phyloP scores from a whole-genome alignment of 2,797 vertebrate genomes.

The Urosaurus nigricauda region DNA sequence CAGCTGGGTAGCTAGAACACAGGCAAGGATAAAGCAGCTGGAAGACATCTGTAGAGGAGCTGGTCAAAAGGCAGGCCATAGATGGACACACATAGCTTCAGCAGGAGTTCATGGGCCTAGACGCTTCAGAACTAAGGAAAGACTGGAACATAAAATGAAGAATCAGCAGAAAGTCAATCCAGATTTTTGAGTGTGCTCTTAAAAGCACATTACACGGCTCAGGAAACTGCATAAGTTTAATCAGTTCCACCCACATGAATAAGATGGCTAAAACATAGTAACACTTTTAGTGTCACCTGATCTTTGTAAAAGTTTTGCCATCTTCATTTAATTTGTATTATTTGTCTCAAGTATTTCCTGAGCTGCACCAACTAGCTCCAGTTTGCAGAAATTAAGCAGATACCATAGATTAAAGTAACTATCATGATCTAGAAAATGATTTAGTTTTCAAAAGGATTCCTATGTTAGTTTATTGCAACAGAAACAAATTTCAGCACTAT shows the following conservation, averaged over 20 bases:
- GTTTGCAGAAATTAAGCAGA: too few relatives aligned
- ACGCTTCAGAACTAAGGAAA: not conserved
- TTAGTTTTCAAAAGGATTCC: not conserved
- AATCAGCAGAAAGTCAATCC: not conserved
- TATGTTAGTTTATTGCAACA: not conserved
- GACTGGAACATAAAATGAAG: not conserved
- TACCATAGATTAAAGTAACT: slow-evolving; percentile 4
- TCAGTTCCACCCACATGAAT: not conserved
- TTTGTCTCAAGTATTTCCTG: not conserved
- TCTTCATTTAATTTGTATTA: not conserved
- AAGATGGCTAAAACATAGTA: not conserved
- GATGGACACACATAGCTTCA: not conserved
- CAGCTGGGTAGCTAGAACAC: not conserved
- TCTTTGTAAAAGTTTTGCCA: not conserved
- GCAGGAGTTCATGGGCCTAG: not conserved
- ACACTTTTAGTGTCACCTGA: not conserved
- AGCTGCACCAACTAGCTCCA: not conserved
- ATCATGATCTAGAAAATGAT: not conserved
- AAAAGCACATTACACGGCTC: slow-evolving; percentile 4
- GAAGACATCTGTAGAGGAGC: not conserved
- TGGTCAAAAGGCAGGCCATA: not conserved
- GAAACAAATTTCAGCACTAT: not conserved
- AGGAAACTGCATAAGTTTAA: slow-evolving; percentile 12
- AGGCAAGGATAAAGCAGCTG: not conserved
- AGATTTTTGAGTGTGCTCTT: not conserved